Evolutionary conservation across 2,888 invertebrate genomes (phyloP), one percentile per base, ranked within the genome.

Genomic region (Dioctria linearis): DNA sequence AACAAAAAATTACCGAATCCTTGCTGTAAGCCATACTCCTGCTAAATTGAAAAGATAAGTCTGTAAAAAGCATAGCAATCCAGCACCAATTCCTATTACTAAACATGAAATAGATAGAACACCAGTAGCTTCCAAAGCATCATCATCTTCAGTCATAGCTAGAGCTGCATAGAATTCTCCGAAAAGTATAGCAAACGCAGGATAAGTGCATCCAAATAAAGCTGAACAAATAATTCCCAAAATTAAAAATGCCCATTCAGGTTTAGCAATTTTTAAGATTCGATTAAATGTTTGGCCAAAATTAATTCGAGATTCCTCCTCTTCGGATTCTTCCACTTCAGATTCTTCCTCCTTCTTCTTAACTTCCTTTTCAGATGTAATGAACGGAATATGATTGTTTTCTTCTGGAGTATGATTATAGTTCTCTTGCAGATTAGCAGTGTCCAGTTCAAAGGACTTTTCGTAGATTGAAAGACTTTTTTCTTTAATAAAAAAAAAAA

Each of bases 161-260:
- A 95, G 90, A 83, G 94, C 92, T 90, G 92, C 92, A 84, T 95
- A 93, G 8, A 95, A 93, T 86, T 95, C 94, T 63, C 95, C 95
- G 85, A 95, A 95, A 3, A 95, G 90, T 0, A 95, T 90, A 0
- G 95, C 93, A 85, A 95, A 95, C 4, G 92, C 91, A 0, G 95
- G 95, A 85, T 95, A 93, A 0, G 93, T 92, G 0, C 92, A 91
- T 0, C 95, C 95, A 2, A 94, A 93, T 6, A 92, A 89, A 0
- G 92, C 87, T 0, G 95, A 93, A 0, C 94, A 92, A 1, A 94
- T 80, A 0, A 92, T 89, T 0, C 93, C 94, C 2, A 92, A 85
- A 1, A 93, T 78, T 85, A 95, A 91, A 84, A 90, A 91, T 67
- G 91, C 91, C 90, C 93, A 94, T 87, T 95, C 95, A 0, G 93